phyloP scores from a whole-genome alignment of 2,888 invertebrate species.

The Hemicrepidius hirtus region DNA sequence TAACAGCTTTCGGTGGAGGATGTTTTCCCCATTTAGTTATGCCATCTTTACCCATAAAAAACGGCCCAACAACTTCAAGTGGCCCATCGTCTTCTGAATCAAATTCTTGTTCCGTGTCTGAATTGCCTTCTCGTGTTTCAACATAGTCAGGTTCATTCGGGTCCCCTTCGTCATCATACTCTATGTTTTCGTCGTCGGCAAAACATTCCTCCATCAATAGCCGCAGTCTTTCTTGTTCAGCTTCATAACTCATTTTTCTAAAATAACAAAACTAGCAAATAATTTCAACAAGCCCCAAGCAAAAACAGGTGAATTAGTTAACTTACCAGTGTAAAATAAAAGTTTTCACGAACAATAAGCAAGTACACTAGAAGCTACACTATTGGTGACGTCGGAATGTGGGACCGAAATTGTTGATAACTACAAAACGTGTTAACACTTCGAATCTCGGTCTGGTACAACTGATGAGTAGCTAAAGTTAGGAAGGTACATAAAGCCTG shows the following conservation, averaged over 20 bases:
- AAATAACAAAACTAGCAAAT: neutral
- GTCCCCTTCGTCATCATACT: neutral
- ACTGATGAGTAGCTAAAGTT: neutral
- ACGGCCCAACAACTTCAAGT: neutral
- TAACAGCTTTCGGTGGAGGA: no score
- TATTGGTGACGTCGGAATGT: neutral
- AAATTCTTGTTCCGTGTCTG: constrained; percentile 1
- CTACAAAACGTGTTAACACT: neutral
- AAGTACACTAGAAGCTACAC: neutral
- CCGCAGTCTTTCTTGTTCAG: neutral
- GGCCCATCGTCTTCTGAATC: neutral
- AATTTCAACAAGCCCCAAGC: neutral
- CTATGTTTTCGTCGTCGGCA: neutral
- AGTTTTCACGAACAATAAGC: neutral
- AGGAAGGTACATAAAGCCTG: neutral
- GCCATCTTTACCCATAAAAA: neutral
- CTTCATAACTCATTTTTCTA: no score
- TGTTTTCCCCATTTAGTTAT: neutral
- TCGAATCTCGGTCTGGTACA: neutral
- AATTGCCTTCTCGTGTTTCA: neutral
- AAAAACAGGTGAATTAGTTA: neutral
- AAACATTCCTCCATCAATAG: neutral
- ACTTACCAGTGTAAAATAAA: neutral
- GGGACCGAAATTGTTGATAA: neutral
- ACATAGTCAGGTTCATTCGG: neutral